Conservation (phyloP, 35 echinoderm and acorn worm genomes). For the Diadema setosum region DNA sequence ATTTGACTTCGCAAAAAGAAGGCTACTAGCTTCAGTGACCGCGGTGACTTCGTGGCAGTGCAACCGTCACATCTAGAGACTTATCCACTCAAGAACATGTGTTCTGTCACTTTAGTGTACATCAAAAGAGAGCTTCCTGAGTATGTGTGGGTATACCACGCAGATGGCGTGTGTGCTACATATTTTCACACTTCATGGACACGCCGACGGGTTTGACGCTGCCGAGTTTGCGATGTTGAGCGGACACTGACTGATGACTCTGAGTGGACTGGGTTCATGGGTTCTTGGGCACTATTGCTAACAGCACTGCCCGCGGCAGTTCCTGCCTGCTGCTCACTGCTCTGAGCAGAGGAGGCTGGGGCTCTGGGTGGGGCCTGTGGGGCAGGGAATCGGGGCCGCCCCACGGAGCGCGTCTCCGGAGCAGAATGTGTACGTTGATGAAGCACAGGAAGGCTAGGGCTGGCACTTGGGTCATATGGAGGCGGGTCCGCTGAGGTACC, state of each 20-base stretch:
- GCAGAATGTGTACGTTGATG: slow-evolving; percentile 22
- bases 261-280: no score
- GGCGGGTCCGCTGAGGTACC: not conserved
- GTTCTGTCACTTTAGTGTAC: no score
- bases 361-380: not conserved
- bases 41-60: no score
- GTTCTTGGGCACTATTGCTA: no score
- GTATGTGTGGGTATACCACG: no score
- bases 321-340: not conserved
- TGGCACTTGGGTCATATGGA: not conserved
- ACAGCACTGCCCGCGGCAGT: not conserved
- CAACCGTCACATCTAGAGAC: no score
- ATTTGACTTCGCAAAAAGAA: no score
- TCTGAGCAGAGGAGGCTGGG: not conserved
- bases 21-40: no score
- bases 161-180: no score
- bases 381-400: not conserved
- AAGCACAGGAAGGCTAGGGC: not conserved
- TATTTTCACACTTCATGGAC: not conserved
- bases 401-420: not conserved
- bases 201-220: not conserved
- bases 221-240: not conserved
- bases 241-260: not conserved
- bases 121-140: no score
- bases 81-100: no score